phyloP scores from a whole-genome alignment of 2,797 vertebrate species.

The Sphenopsis melanotis region DNA sequence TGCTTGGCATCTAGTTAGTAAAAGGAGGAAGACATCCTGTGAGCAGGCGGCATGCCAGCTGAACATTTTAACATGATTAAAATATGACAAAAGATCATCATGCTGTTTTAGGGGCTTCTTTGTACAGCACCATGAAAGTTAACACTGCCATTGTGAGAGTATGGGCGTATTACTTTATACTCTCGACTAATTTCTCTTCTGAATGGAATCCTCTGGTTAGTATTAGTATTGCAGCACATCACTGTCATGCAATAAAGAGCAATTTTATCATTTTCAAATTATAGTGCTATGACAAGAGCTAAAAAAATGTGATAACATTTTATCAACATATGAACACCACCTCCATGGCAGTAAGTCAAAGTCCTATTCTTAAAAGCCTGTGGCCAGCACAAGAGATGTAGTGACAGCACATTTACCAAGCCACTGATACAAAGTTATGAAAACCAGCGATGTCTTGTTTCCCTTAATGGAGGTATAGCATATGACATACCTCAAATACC shows the following conservation, averaged over 20 bases:
- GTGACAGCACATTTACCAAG: not conserved
- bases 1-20: not conserved
- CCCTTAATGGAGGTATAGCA: not conserved
- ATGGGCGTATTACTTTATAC: not conserved
- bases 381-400: not conserved
- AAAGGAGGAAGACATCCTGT: not conserved
- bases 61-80: not conserved
- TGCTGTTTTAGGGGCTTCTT: not conserved
- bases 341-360: not conserved
- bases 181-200: not conserved
- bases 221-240: not conserved
- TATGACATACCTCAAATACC: not conserved
- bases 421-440: not conserved
- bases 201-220: not conserved
- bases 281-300: not conserved
- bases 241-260: not conserved
- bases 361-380: not conserved
- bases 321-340: not conserved
- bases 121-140: not conserved
- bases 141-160: not conserved
- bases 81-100: not conserved
- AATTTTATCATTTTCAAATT: not conserved
- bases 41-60: not conserved
- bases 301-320: not conserved
- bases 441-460: not conserved